These are phyloP conservation scores for Goniozus legneri DNA, from an alignment of 1,140 invertebrate genomes.

Conservation along the genomic window DNA sequence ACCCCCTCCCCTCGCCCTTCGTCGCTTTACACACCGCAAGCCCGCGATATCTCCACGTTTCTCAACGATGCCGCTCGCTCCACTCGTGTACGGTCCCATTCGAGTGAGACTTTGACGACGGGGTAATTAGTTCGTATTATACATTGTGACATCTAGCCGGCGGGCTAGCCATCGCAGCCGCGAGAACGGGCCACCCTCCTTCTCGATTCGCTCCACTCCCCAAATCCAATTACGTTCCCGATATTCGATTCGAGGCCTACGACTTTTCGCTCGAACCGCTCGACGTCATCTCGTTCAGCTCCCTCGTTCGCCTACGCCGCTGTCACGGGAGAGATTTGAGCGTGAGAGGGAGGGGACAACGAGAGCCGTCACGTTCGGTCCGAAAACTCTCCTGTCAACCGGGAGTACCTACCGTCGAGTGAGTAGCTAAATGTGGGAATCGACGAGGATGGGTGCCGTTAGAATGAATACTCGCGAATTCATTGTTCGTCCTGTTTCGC, in stretches of 20 bases:
- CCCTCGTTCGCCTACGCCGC: not conserved
- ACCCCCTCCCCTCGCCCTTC: not conserved
- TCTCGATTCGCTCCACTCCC: not conserved
- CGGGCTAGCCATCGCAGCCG: constrained; percentile 1
- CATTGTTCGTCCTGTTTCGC: no score
- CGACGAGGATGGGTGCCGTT: no score
- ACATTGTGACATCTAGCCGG: constrained; percentile 32
- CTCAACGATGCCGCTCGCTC: constrained; percentile 4
- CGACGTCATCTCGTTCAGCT: no score
- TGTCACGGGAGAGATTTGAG: not conserved
- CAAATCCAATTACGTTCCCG: constrained; percentile 33
- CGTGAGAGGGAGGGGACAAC: not conserved
- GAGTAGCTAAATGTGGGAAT: no score
- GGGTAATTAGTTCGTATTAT: constrained; percentile 44
- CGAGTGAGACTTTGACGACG: constrained; percentile 38
- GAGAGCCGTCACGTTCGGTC: not conserved
- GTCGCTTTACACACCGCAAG: not conserved
- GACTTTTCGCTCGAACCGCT: no score
- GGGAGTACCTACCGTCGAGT: no score
- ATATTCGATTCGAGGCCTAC: no score
- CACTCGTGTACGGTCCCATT: constrained; percentile 11
- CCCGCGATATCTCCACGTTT: constrained; percentile 1
- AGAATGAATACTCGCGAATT: no score
- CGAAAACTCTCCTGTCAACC: not conserved
- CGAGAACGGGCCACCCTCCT: not conserved